Percentiles rank a stretch among this genome's conserved stretches.
These are phyloP conservation scores for Whitmania pigra DNA, from an alignment of 1,140 invertebrate species.

Conservation along the genomic window DNA sequence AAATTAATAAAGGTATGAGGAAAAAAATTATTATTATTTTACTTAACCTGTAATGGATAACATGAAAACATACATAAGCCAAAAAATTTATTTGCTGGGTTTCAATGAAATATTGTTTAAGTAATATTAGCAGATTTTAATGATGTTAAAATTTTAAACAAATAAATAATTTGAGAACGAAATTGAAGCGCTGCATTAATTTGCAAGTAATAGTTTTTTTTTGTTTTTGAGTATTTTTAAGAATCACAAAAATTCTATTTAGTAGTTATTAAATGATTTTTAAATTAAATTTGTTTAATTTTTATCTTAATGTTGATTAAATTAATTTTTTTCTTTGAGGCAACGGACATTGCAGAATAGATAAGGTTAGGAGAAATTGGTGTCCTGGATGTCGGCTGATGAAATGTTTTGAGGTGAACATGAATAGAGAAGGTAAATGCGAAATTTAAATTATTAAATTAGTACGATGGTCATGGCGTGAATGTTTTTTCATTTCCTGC, in stretches of 20 bases:
- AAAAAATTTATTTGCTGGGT: too few relatives aligned
- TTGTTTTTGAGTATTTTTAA: not conserved
- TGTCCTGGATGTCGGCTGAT: slow-evolving; percentile 69
- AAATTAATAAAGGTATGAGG: too few relatives aligned
- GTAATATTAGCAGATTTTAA: too few relatives aligned
- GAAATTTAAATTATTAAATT: not conserved
- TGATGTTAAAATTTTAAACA: too few relatives aligned
- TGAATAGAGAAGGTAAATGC: slow-evolving; percentile 60
- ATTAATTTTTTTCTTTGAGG: slow-evolving; percentile 47
- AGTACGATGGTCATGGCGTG: too few relatives aligned
- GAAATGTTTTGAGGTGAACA: slow-evolving; percentile 62
- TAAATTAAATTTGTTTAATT: not conserved
- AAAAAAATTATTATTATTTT: too few relatives aligned
- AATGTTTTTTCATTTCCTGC: too few relatives aligned
- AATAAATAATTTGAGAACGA: too few relatives aligned
- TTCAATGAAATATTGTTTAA: too few relatives aligned
- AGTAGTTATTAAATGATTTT: not conserved
- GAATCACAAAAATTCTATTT: not conserved
- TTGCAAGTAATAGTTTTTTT: not conserved
- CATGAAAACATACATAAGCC: too few relatives aligned
- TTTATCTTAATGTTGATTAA: not conserved
- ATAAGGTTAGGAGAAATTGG: slow-evolving; percentile 72
- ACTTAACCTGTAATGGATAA: too few relatives aligned
- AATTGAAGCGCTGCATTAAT: not conserved
- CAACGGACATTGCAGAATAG: slow-evolving; percentile 60